Evolutionary conservation across 2,113 vertebrate species (phyloP).

Genomic region (Eublepharis macularius): DNA sequence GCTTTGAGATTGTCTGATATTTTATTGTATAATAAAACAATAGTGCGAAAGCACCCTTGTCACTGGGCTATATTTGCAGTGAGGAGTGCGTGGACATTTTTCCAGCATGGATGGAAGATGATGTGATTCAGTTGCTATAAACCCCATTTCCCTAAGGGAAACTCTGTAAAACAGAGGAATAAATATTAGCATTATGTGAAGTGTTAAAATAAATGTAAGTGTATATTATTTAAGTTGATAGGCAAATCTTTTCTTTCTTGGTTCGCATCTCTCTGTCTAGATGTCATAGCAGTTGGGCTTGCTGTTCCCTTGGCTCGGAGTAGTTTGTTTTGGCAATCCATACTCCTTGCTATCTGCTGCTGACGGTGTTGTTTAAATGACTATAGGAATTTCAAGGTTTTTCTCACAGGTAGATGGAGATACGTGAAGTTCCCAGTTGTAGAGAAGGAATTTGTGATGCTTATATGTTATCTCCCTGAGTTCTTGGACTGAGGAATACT

Average conservation of each 20-base stretch:
- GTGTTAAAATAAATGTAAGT: conserved; percentile 69
- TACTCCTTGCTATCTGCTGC: conserved; percentile 44
- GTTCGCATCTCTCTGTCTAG: conserved; percentile 62
- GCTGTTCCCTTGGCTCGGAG: conserved; percentile 26
- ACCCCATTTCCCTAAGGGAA: conserved; percentile 58
- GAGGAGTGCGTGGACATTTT: conserved; percentile 34
- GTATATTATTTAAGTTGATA: conserved; percentile 72
- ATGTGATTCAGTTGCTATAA: conserved; percentile 61
- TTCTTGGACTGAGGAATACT: neutral
- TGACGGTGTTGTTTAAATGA: conserved; percentile 55
- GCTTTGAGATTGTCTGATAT: conserved; percentile 39
- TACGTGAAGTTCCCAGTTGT: neutral
- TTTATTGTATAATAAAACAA: conserved; percentile 58
- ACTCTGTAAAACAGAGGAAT: conserved; percentile 59
- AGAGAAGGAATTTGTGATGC: neutral
- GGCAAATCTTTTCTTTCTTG: conserved; percentile 57
- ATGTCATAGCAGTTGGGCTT: conserved; percentile 46
- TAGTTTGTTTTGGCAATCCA: conserved; percentile 49
- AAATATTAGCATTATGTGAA: conserved; percentile 76
- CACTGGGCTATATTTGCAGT: conserved; percentile 48
- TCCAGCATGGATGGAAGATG: conserved; percentile 43
- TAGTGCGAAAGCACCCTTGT: neutral
- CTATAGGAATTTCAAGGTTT: conserved; percentile 47
- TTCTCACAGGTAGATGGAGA: neutral
- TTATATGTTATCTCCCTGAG: neutral